Evolutionary conservation across 2,888 invertebrate species (phyloP).

Genomic region (Galerucella pusilla): DNA sequence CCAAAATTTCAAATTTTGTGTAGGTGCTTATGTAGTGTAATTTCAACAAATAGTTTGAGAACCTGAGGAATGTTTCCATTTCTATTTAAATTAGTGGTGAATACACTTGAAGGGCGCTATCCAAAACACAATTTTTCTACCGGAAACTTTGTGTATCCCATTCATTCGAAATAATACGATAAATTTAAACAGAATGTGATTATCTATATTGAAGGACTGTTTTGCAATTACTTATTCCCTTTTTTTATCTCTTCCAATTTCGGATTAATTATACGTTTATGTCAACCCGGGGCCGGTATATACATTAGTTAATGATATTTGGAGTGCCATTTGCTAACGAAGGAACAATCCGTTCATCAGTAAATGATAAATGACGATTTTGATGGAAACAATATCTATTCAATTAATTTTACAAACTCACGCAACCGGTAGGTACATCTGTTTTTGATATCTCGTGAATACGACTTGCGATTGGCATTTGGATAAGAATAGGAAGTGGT

Average conservation of each 20-base stretch:
- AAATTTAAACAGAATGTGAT: too few relatives aligned
- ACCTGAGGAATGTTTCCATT: too few relatives aligned
- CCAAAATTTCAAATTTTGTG: too few relatives aligned
- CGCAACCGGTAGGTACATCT: constrained; percentile 32
- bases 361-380: constrained; percentile 32
- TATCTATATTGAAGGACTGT: too few relatives aligned
- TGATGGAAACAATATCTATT: constrained; percentile 35
- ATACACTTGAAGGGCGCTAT: too few relatives aligned
- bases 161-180: too few relatives aligned
- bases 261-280: background rate
- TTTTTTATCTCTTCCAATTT: background rate
- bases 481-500: constrained; percentile 26
- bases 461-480: constrained; percentile 34
- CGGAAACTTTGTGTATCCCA: too few relatives aligned
- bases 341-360: constrained; percentile 30
- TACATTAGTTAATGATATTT: constrained; percentile 22
- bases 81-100: too few relatives aligned
- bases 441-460: constrained; percentile 35
- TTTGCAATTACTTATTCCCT: background rate
- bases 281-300: background rate
- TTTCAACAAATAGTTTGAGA: too few relatives aligned
- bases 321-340: constrained; percentile 17
- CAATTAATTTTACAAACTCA: constrained; percentile 33
- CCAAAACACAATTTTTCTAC: too few relatives aligned
- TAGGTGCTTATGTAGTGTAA: too few relatives aligned